phyloP scores from a whole-genome alignment of 2,888 invertebrate species.

The Macrosoma leucophasiata region DNA sequence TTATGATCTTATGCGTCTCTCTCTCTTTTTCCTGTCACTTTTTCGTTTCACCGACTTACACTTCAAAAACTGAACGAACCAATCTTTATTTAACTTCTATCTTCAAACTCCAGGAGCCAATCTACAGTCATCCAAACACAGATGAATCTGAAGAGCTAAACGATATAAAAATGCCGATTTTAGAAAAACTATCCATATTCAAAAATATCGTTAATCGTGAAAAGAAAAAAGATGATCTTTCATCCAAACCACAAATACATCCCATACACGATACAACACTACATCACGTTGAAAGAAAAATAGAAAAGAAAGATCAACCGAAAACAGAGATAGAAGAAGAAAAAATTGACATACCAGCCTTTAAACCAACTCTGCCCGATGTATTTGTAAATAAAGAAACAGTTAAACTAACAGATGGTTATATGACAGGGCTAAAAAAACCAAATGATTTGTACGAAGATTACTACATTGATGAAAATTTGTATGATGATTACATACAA shows the following conservation, averaged over 20 bases:
- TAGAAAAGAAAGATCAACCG: slow-evolving; percentile 61
- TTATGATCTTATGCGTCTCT: no score
- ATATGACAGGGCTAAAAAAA: slow-evolving; percentile 37
- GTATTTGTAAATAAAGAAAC: slow-evolving; percentile 34
- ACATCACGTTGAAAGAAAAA: slow-evolving; percentile 49
- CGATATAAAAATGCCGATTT: slow-evolving; percentile 40
- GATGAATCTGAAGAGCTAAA: slow-evolving; percentile 32
- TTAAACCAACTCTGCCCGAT: slow-evolving; percentile 54
- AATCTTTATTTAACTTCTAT: no score
- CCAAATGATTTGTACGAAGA: slow-evolving; percentile 52
- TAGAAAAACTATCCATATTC: slow-evolving; percentile 56
- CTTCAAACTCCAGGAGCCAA: slow-evolving; percentile 54
- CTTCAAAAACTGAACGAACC: no score
- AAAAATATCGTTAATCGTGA: slow-evolving; percentile 51
- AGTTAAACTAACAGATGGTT: slow-evolving; percentile 43
- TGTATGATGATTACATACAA: slow-evolving; percentile 66
- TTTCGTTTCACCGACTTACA: no score
- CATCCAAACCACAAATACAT: slow-evolving; percentile 52
- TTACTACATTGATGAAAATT: slow-evolving; percentile 57
- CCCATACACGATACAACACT: slow-evolving; percentile 49
- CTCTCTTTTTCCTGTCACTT: no score
- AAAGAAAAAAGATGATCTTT: slow-evolving; percentile 32
- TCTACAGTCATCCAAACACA: slow-evolving; percentile 32
- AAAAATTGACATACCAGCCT: slow-evolving; percentile 37
- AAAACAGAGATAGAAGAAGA: slow-evolving; percentile 8